Evolutionary conservation across 2,113 vertebrate genomes (phyloP).

Genomic region (Haplochromis vanheusdeni): DNA sequence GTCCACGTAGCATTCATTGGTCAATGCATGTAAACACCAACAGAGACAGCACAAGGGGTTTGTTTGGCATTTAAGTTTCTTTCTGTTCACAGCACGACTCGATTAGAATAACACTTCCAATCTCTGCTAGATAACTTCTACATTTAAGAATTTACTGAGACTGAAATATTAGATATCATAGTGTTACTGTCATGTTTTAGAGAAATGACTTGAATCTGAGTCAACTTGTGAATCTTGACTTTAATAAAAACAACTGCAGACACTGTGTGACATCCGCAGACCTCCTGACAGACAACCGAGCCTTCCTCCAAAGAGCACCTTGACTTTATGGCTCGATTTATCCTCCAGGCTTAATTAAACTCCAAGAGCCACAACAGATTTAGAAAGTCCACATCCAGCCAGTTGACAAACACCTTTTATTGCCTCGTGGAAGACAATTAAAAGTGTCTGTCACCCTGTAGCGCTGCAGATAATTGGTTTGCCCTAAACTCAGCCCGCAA

Average conservation of each 20-base stretch:
- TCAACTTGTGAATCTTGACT: not conserved
- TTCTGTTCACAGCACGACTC: accelerated
- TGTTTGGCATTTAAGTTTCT: not conserved
- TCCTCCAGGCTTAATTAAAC: conserved; percentile 41
- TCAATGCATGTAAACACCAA: not conserved
- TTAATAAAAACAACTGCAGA: not conserved
- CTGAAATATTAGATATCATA: not conserved
- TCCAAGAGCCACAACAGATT: not conserved
- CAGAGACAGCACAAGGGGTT: not conserved
- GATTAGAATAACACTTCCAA: accelerated
- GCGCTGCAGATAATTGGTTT: conserved; percentile 34
- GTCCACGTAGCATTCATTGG: not conserved
- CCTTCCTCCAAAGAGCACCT: not conserved
- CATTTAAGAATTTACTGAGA: not conserved
- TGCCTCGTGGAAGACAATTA: conserved; percentile 37
- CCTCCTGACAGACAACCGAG: not conserved
- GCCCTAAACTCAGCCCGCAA: conserved; percentile 1
- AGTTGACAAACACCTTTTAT: conserved; percentile 29
- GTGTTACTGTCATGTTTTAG: not conserved
- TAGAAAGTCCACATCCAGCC: conserved; percentile 6
- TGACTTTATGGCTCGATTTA: not conserved
- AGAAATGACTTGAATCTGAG: not conserved
- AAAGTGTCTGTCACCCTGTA: conserved; percentile 22
- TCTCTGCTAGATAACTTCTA: accelerated
- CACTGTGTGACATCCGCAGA: not conserved